Base-by-base conservation (phyloP, 1,140 invertebrate genomes). In the Heliconius nattereri region DNA sequence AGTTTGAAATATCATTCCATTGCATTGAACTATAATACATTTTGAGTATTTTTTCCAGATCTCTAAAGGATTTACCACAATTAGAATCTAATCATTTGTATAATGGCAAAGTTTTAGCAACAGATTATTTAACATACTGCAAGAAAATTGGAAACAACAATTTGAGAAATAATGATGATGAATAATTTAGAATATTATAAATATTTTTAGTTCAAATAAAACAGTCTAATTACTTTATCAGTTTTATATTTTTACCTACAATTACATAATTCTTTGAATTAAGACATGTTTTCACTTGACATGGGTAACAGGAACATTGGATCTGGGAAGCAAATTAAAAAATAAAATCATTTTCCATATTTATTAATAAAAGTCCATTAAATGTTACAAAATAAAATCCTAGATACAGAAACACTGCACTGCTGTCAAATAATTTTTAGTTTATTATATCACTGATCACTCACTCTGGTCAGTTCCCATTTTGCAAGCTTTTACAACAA, bases 401-500 rank as follows among this genome's bases (percentile, higher is more conserved):
- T 73, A 73, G 82, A 78, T 81, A 81, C 87, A 87, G 85, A 86
- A 83, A 85, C 90, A 91, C 90, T 91, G 84, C 90, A 92, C 90
- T 87, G 81, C 82, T 74, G 85, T 91, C 88, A 82, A 81, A 83
- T 85, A 73, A 75, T 75, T 52, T 76, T 45, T 84, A 86, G 83
- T 89, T 84, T 78, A 81, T 89, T 78, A 84, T 76, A 84, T 76
- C 88, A 90, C 90, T 85, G 85, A 85, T 87, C 89, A 91, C 89
- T 87, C 91, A 91, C 90, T 88, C 85, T 75, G 82, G 84, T 92
- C 87, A 88, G 89, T 89, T 92, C 85, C 91, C 90, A 85, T 92
- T 94, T 94, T 91, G 91, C 91, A 93, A 92, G 91, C 91, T 91
- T 93, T 92, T 91, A 89, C 87, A 87, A 91, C 82, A 87, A 90